These are phyloP conservation scores for Aspiorhynchus laticeps DNA, from an alignment of 2,113 vertebrate genomes.

Conservation along the genomic window DNA sequence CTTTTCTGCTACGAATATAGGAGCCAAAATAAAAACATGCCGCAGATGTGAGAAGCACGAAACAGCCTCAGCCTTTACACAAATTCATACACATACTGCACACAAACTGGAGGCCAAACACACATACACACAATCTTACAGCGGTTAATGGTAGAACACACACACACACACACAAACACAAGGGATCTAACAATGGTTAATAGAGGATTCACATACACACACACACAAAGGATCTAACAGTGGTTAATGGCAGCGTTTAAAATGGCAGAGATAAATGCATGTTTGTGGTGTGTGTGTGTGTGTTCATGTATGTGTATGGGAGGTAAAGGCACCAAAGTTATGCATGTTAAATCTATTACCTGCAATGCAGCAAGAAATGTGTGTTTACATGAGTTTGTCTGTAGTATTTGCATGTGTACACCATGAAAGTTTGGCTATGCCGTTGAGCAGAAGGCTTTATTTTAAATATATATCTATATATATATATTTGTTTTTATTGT, in stretches of 20 bases:
- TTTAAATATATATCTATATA: constrained; percentile 48
- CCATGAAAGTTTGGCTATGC: constrained; percentile 4
- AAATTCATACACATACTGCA: constrained; percentile 5
- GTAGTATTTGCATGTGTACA: neutral
- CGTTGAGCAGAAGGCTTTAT: constrained; percentile 53
- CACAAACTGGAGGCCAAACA: neutral
- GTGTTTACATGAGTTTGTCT: constrained; percentile 1
- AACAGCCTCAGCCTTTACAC: neutral
- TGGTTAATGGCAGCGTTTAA: neutral
- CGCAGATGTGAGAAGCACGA: neutral
- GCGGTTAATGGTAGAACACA: neutral
- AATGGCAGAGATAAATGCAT: constrained; percentile 6
- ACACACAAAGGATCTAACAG: constrained; percentile 6
- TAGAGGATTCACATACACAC: neutral
- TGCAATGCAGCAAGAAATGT: constrained; percentile 45
- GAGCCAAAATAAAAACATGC: neutral
- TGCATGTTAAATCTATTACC: constrained; percentile 46
- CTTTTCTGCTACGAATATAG: neutral
- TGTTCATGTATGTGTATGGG: constrained; percentile 23
- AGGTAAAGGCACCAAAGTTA: constrained; percentile 54
- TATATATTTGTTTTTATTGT: constrained; percentile 51
- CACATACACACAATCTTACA: neutral
- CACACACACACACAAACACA: constrained; percentile 9
- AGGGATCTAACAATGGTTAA: neutral
- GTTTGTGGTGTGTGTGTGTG: neutral